A percentile compares a stretch with the other conserved stretches of the same genome.
Conservation (phyloP, 2,113 vertebrate species). For the Oxyura jamaicensis region DNA sequence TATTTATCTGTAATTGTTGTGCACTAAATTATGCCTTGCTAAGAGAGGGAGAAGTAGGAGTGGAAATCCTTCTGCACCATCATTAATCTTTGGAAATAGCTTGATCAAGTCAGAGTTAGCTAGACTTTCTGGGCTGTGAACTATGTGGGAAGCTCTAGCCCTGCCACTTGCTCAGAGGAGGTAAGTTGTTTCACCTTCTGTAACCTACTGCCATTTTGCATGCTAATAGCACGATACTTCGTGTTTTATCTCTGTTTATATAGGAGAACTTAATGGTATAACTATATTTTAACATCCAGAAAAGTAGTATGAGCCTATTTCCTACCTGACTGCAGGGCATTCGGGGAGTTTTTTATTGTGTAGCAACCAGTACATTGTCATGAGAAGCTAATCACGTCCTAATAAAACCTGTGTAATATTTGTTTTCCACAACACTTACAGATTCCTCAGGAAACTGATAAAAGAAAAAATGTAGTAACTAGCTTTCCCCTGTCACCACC, state of each 20-base stretch:
- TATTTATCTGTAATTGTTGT: not conserved
- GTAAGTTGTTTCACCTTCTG: not conserved
- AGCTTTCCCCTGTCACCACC: not conserved
- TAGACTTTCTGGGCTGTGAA: not conserved
- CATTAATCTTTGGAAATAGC: not conserved
- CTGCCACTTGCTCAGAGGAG: rapidly evolving
- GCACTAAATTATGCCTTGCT: not conserved
- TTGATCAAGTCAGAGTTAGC: not conserved
- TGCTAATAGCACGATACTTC: not conserved
- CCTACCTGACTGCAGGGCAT: not conserved
- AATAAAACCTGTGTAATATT: not conserved
- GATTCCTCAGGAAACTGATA: not conserved
- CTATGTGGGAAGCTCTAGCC: not conserved
- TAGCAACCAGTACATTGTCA: not conserved
- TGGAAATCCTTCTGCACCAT: not conserved
- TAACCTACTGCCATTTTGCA: not conserved
- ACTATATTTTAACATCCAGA: not conserved
- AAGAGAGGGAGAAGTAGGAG: not conserved
- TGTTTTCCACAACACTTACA: not conserved
- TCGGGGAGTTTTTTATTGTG: not conserved
- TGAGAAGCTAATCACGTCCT: not conserved
- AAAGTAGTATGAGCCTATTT: not conserved
- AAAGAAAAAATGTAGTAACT: not conserved
- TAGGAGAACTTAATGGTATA: not conserved
- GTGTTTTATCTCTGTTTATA: not conserved